Percentiles rank a stretch among this genome's conserved stretches.
Evolutionary conservation across 2,113 vertebrate genomes (phyloP).

Genomic region (Brienomyrus brachyistius): DNA sequence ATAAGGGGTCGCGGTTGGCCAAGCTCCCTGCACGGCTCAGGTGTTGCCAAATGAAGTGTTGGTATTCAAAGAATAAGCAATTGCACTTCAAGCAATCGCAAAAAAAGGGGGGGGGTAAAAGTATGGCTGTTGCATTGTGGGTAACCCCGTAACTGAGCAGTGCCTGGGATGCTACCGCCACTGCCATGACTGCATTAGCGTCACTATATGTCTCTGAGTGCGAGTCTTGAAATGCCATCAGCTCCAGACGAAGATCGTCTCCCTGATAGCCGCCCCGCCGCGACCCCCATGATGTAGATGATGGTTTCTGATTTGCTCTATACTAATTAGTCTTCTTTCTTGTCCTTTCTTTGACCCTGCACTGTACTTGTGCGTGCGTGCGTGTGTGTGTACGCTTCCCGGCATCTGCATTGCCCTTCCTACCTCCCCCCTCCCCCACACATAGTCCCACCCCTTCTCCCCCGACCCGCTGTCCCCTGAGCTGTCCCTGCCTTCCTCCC

Average conservation of each 20-base stretch:
- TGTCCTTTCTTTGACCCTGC: constrained; percentile 77
- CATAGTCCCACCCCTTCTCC: not conserved
- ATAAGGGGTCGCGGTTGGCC: not conserved
- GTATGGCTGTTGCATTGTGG: not conserved
- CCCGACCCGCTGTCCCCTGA: constrained; percentile 50
- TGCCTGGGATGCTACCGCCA: not conserved
- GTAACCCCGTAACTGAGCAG: not conserved
- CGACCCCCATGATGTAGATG: not conserved
- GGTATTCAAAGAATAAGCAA: not conserved
- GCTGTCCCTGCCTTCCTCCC: constrained; percentile 64
- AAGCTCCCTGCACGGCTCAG: not conserved
- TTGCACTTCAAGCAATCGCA: not conserved
- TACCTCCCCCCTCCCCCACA: constrained; percentile 43
- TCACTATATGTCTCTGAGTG: not conserved
- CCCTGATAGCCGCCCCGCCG: not conserved
- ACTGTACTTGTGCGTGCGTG: constrained; percentile 57
- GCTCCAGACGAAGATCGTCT: not conserved
- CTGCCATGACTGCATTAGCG: not conserved
- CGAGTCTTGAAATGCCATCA: not conserved
- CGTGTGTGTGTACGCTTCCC: constrained; percentile 47
- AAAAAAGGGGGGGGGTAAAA: not conserved
- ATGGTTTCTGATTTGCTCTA: constrained; percentile 33
- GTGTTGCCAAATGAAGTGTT: not conserved
- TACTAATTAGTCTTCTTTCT: constrained; percentile 91
- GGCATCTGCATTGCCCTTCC: constrained; percentile 47